Base-by-base conservation (phyloP, 2,888 invertebrate genomes). In the Anthrax anthrax region DNA sequence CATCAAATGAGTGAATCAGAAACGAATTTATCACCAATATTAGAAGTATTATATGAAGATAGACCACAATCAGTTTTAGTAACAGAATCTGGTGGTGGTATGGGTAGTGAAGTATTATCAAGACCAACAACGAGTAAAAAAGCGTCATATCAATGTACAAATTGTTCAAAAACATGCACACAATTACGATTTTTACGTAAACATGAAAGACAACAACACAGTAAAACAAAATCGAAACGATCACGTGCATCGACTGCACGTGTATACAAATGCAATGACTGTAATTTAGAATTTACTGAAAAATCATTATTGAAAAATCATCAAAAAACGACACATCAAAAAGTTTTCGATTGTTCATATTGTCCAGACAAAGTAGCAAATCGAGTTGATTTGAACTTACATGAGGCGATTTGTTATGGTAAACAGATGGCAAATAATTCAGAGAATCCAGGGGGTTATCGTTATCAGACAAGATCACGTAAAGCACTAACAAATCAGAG, bases 21-120 rank as follows among this genome's bases (percentile, higher is more conserved):
- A 10, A 38, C 13, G 6, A 36, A 36, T 36, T 14, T 16, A 36
- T 3, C 36, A 16, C n/a, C 16, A 18, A 19, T 47, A 9, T 43
- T 52, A 9, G 43, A 47, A 29, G 44, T 53, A 3, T 43, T 54
- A 50, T 54, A 47, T 42, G 54, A 53, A 29, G 42, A 41, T 17
- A 36, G 43, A 10, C 34, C 44, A 2, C 54, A 55, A 46, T 48
- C 51, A 4, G 55, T 52, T 12, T 29, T 54, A 1, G 43, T 43
- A 3, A 52, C 53, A 5, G 56, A 56, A 49, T 53, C 54, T 9
- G 54, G 53, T n/a, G 47, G 47, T 43, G 39, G 23, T 23, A 8
- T 4, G 8, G 23, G 23, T 23, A 23, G 4, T 13, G 18, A 36
- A 34, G 17, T 40, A 12, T n/a, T n/a, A n/a, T n/a, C n/a, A 6